phyloP scores from a whole-genome alignment of 2,113 vertebrate species.

The Tyrannus savana region DNA sequence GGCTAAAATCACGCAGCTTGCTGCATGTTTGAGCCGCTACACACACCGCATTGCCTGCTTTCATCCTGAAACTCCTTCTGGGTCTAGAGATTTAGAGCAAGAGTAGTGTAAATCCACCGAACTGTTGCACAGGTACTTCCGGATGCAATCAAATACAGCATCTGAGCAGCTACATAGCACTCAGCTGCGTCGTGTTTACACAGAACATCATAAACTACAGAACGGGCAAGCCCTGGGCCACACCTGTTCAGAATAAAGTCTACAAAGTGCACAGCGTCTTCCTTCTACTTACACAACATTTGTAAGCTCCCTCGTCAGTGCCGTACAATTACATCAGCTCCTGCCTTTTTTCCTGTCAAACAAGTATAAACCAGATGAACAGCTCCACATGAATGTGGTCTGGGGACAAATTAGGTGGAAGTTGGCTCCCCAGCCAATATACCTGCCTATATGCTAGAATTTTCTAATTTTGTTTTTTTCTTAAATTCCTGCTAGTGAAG shows the following conservation, averaged over 20 bases:
- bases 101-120: not conserved
- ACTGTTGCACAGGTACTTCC: not conserved
- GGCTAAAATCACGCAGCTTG: not conserved
- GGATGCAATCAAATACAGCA: not conserved
- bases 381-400: not conserved
- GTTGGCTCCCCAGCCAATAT: not conserved
- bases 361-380: not conserved
- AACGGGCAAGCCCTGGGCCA: not conserved
- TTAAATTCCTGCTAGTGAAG: not conserved
- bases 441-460: not conserved
- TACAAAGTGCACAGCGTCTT: not conserved
- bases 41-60: not conserved
- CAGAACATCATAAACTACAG: not conserved
- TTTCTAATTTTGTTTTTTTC: not conserved
- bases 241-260: not conserved
- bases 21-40: not conserved
- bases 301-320: not conserved
- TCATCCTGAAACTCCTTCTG: not conserved
- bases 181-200: not conserved
- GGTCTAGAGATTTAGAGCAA: not conserved
- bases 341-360: not conserved
- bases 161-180: not conserved
- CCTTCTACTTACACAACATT: not conserved
- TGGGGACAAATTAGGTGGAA: not conserved
- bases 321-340: not conserved